Percentiles rank a stretch among this genome's conserved stretches.
phyloP scores from a whole-genome alignment of 92 coral and sea anemone species.

The Zoanthus solanderi region DNA sequence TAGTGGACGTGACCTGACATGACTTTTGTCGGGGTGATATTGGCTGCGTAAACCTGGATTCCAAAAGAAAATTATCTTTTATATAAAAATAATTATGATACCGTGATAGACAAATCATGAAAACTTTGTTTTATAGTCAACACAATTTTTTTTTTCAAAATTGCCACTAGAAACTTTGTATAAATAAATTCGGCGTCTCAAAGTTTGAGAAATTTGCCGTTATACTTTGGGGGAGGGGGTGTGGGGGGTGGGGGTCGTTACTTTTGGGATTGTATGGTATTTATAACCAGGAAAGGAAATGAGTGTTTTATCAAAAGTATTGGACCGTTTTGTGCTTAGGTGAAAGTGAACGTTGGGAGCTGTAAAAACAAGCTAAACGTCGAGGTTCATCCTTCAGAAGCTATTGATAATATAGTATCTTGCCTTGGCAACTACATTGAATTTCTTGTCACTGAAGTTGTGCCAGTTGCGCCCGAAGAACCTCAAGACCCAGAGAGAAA shows the following conservation, averaged over 20 bases:
- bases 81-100: neutral
- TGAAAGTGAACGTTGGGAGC: slow-evolving; percentile 36
- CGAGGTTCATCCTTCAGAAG: slow-evolving; percentile 27
- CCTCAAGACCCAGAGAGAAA: slow-evolving; percentile 1
- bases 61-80: neutral
- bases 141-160: no score
- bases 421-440: slow-evolving; percentile 40
- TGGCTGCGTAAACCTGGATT: slow-evolving; percentile 39
- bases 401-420: slow-evolving; percentile 29
- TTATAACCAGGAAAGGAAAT: neutral
- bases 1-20: neutral
- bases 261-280: neutral
- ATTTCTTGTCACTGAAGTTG: slow-evolving; percentile 24
- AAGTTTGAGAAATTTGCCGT: no score
- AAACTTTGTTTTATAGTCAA: neutral
- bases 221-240: no score
- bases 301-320: neutral
- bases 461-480: slow-evolving; percentile 11
- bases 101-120: neutral
- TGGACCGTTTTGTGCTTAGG: slow-evolving; percentile 11
- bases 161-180: no score
- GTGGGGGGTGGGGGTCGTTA: slow-evolving; percentile 12
- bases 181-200: no score
- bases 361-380: slow-evolving; percentile 37
- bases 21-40: neutral